Conservation (phyloP, 2,113 vertebrate genomes). For the Hypomesus transpacificus region DNA sequence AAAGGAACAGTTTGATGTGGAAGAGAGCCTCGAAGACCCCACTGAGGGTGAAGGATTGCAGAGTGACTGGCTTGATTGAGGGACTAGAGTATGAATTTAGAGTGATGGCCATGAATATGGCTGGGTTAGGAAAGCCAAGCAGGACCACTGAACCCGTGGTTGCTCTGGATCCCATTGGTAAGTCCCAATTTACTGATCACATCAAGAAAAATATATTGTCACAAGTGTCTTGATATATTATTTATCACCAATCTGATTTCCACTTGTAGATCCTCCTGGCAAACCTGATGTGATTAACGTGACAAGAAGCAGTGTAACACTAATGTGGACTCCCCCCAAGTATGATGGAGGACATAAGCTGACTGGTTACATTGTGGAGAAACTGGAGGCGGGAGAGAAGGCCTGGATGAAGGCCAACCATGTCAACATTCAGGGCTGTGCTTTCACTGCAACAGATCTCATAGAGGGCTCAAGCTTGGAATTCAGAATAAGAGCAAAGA, state of each 20-base stretch:
- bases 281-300: constrained; percentile 95
- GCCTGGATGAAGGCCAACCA: constrained; percentile 95
- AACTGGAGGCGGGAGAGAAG: constrained; percentile 86
- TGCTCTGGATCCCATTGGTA: constrained; percentile 96
- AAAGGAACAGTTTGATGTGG: constrained; percentile 97
- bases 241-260: constrained; percentile 9
- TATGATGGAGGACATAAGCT: constrained; percentile 96
- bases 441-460: constrained; percentile 90
- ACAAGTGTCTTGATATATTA: background rate
- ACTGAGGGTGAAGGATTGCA: constrained; percentile 90
- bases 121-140: constrained; percentile 94
- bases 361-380: constrained; percentile 94
- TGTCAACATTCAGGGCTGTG: constrained; percentile 90
- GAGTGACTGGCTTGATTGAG: constrained; percentile 91
- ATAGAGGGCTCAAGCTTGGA: constrained; percentile 87
- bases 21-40: constrained; percentile 89
- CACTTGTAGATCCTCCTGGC: constrained; percentile 88
- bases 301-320: constrained; percentile 88
- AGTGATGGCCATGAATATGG: constrained; percentile 95
- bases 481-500: constrained; percentile 95
- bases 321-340: constrained; percentile 94
- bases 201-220: background rate
- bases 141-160: constrained; percentile 84
- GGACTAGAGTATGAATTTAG: constrained; percentile 98
- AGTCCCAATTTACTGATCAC: constrained; percentile 44